These are phyloP conservation scores for Marcusenius ussheri DNA, from an alignment of 2,113 vertebrate species.

Conservation along the genomic window DNA sequence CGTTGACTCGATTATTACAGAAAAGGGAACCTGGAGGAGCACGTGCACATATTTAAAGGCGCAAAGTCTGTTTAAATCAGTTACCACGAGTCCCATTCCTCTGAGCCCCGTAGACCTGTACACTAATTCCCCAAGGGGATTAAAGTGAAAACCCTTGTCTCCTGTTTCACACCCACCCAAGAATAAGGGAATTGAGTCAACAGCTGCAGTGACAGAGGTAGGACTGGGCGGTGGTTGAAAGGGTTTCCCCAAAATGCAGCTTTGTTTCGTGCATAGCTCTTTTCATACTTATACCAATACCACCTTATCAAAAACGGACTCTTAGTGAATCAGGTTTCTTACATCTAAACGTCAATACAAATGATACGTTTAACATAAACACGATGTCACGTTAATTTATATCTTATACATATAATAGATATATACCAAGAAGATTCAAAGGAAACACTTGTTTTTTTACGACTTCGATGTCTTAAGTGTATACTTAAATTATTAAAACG, in stretches of 20 bases:
- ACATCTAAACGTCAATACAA: neutral
- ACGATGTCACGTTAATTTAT: neutral
- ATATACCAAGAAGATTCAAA: neutral
- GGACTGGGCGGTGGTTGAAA: slow-evolving; percentile 4
- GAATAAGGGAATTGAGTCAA: slow-evolving; percentile 9
- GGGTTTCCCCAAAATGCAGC: slow-evolving; percentile 13
- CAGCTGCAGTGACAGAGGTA: neutral
- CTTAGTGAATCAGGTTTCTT: neutral
- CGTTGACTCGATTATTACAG: slow-evolving; percentile 18
- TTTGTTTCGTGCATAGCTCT: neutral
- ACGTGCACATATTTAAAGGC: neutral
- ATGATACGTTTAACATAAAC: neutral
- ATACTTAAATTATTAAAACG: neutral
- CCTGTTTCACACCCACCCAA: neutral
- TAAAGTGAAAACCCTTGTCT: neutral
- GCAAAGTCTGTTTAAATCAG: slow-evolving; percentile 39
- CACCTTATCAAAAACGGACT: neutral
- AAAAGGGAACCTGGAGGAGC: neutral
- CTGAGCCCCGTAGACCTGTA: neutral
- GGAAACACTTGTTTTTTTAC: neutral
- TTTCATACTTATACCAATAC: neutral
- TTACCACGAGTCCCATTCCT: neutral
- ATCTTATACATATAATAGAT: neutral
- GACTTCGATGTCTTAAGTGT: neutral
- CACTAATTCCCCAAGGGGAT: neutral